Evolutionary conservation across 2,113 vertebrate species (phyloP), one percentile per base, ranked within the genome.

Genomic region (Chauna torquata): DNA sequence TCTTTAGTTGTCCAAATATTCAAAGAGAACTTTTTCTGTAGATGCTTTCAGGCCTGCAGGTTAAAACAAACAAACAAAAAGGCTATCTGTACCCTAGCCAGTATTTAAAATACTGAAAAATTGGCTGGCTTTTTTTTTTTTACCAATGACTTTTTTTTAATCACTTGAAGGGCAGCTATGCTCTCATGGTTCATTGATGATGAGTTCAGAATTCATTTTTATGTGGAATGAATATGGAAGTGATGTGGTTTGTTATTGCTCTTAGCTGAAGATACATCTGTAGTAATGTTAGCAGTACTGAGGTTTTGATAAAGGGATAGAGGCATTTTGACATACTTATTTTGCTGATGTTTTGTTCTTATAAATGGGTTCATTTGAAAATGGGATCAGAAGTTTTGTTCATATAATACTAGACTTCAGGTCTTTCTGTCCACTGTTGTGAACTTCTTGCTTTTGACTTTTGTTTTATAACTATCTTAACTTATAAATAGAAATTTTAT

Each of bases 131-230:
- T 84, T 61, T 86, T 52, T 84, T 61, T 86, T 79, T 87, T 86
- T 40, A 47, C 19, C 44, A n/a, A 1, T 84, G n/a, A 22, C n/a
- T n/a, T n/a, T 8, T 8, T 57, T 52, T 64, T 76, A 88, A 54
- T 82, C 32, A 34, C 47, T 72, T 76, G 70, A 93, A 95, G 81
- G 62, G 70, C 65, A 89, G 3, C 45, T 87, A 1, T 49, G 34
- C 24, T 88, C 54, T 88, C 42, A 23, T 58, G 76, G 23, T 62
- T 84, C 2, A 0, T 44, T 96, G 50, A 17, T 76, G 38, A 79
- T 95, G 27, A 86, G 89, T 80, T 74, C 40, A 54, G 49, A 82
- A 65, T 58, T 96, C 23, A 52, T 87, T 94, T 92, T 92, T 92
- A 28, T 7, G 10, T 64, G 20, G 70, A 91, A 85, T 36, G 11